Percentiles rank a stretch among this genome's conserved stretches.
Conservation (phyloP, 1,140 invertebrate genomes). For the Heliconius nattereri region DNA sequence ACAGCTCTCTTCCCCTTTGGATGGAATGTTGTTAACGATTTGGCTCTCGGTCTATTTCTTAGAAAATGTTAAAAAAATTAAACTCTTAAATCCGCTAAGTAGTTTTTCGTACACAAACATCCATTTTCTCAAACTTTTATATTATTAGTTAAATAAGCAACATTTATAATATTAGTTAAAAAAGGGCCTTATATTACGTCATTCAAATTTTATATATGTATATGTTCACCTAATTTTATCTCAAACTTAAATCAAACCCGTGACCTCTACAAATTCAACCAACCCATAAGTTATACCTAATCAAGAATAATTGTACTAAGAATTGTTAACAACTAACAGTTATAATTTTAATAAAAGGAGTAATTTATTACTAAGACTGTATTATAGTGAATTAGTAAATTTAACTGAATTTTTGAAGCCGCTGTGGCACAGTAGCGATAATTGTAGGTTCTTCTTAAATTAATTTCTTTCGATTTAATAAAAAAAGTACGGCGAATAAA, state of each 20-base stretch:
- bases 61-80: too few relatives aligned
- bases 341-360: background rate
- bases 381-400: background rate
- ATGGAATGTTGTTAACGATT: too few relatives aligned
- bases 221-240: background rate
- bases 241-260: background rate
- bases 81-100: too few relatives aligned
- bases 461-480: too few relatives aligned
- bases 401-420: background rate
- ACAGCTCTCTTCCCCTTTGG: too few relatives aligned
- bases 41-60: too few relatives aligned
- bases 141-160: too few relatives aligned
- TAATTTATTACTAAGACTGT: background rate
- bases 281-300: background rate
- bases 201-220: too few relatives aligned
- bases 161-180: too few relatives aligned
- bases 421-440: background rate
- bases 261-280: background rate
- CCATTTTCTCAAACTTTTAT: too few relatives aligned
- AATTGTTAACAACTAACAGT: constrained; percentile 3
- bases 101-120: too few relatives aligned
- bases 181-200: too few relatives aligned
- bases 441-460: background rate
- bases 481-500: background rate
- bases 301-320: constrained; percentile 14